phyloP scores from a whole-genome alignment of 1,140 invertebrate genomes.

The Steinernema khuongi region DNA sequence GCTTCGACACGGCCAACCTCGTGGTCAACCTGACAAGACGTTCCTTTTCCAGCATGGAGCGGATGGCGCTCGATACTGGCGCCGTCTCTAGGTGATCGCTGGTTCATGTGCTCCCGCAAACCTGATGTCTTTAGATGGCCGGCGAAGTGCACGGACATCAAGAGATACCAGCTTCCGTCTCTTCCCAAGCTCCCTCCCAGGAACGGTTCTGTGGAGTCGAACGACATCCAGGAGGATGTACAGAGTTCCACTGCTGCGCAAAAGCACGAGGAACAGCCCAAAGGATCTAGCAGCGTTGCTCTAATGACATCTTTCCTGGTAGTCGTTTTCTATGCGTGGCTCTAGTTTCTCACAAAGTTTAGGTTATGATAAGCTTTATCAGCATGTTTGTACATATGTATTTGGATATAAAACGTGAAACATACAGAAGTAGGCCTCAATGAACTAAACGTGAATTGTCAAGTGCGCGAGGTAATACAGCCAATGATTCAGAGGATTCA shows the following conservation, averaged over 20 bases:
- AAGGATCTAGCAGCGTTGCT: too few relatives aligned
- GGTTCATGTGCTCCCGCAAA: not conserved
- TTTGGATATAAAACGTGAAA: too few relatives aligned
- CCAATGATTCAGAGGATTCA: too few relatives aligned
- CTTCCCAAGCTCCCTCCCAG: not conserved
- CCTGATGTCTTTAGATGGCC: conserved; percentile 45
- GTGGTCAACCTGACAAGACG: conserved; percentile 53
- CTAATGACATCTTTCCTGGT: too few relatives aligned
- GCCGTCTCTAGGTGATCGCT: conserved; percentile 48
- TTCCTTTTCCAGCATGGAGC: conserved; percentile 51
- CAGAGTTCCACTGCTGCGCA: not conserved
- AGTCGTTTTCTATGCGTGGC: too few relatives aligned
- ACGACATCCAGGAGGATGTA: not conserved
- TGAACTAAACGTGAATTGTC: too few relatives aligned
- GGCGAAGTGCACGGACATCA: conserved; percentile 50
- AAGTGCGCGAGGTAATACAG: too few relatives aligned
- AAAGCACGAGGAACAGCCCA: too few relatives aligned
- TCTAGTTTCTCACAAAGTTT: too few relatives aligned
- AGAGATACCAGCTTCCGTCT: conserved; percentile 48
- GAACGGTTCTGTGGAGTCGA: not conserved
- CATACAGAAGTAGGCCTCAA: too few relatives aligned
- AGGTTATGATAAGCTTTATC: too few relatives aligned
- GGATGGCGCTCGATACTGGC: conserved; percentile 55
- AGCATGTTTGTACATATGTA: too few relatives aligned
- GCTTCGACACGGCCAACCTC: conserved; percentile 50